Conservation (phyloP, 35 echinoderm and acorn worm genomes). For the Anneissia japonica region DNA sequence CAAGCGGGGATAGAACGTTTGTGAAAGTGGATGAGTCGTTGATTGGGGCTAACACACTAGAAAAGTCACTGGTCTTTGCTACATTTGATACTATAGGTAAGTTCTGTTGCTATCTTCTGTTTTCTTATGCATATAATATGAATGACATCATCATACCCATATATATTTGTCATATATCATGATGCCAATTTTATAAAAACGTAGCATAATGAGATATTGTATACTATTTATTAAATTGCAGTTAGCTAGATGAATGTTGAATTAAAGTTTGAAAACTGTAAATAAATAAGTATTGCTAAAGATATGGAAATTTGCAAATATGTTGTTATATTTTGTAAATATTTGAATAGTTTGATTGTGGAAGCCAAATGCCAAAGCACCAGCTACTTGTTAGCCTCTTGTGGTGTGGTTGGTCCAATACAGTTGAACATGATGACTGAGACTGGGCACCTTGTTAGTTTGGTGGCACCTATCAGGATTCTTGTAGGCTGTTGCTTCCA, state of each 20-base stretch:
- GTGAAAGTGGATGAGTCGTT: slow-evolving; percentile 94
- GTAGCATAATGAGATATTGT: neutral
- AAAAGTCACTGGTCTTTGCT: slow-evolving; percentile 82
- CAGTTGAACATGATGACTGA: neutral
- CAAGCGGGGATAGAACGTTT: slow-evolving; percentile 75
- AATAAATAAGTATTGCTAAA: too few relatives aligned
- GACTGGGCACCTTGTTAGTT: neutral
- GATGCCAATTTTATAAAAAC: too few relatives aligned
- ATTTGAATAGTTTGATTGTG: too few relatives aligned
- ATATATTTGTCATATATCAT: too few relatives aligned
- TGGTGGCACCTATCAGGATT: neutral
- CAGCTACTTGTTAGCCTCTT: neutral
- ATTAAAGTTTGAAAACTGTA: too few relatives aligned
- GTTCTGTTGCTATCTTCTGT: slow-evolving; percentile 1
- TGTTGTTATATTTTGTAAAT: too few relatives aligned
- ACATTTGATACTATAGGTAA: slow-evolving; percentile 65
- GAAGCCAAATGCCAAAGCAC: neutral
- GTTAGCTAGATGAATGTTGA: too few relatives aligned
- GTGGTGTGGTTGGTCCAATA: neutral
- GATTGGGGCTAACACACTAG: slow-evolving; percentile 78
- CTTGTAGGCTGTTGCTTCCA: neutral
- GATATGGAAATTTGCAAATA: too few relatives aligned
- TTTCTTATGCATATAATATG: too few relatives aligned
- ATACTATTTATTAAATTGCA: neutral
- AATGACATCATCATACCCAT: too few relatives aligned